Evolutionary conservation across 2,797 vertebrate genomes (phyloP).

Genomic region (Phrynocephalus forsythii): DNA sequence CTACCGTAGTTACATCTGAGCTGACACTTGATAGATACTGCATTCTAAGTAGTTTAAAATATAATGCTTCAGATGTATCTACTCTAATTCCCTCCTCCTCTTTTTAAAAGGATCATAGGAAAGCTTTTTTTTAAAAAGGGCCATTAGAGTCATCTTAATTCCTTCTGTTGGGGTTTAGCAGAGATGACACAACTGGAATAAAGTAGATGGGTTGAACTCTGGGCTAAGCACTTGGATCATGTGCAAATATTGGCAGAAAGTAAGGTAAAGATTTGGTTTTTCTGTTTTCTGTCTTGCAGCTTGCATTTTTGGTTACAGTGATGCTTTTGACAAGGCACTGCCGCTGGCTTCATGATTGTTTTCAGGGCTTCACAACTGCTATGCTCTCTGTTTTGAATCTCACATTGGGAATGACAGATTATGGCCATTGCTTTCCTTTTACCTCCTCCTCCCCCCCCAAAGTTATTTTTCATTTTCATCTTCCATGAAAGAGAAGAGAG

Average conservation of each 20-base stretch:
- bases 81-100: background rate
- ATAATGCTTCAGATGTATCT: background rate
- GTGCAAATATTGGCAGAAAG: constrained; percentile 70
- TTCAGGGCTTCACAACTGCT: constrained; percentile 81
- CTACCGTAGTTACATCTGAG: background rate
- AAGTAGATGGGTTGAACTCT: constrained; percentile 60
- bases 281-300: constrained; percentile 82
- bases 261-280: constrained; percentile 69
- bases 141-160: constrained; percentile 57
- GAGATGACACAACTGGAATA: constrained; percentile 77
- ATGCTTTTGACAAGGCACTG: constrained; percentile 86
- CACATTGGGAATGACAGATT: constrained; percentile 84
- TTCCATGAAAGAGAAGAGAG: background rate
- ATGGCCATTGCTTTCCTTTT: constrained; percentile 59
- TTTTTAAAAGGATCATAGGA: background rate
- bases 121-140: background rate
- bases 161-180: constrained; percentile 80
- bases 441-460: constrained; percentile 31
- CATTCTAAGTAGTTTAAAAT: constrained; percentile 8
- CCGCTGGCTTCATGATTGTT: constrained; percentile 81
- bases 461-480: background rate
- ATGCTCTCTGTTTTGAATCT: constrained; percentile 73
- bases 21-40: background rate
- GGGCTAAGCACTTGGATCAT: constrained; percentile 51
- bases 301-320: constrained; percentile 74